Base-by-base conservation (phyloP, 2,113 vertebrate genomes). In the Hemiscyllium ocellatum region DNA sequence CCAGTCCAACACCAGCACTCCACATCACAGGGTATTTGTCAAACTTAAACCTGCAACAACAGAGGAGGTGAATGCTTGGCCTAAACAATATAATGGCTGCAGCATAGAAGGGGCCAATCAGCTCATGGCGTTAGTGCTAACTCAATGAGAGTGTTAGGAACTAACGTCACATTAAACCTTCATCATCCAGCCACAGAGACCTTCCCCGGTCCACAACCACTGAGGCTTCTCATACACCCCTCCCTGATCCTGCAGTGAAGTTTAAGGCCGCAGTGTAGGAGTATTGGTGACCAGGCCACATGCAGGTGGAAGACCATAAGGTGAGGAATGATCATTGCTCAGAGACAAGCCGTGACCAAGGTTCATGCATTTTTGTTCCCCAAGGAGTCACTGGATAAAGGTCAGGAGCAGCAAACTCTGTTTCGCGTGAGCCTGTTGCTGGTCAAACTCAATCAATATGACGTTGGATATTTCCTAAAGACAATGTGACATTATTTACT, bases 401-500 rank as follows among this genome's bases (percentile, higher is more conserved):
- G 26, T 37, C 56, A 33, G 87, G 26, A 90, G 47, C 47, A 29
- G 26, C 52, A 89, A 33, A 13, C 86, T 72, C 70, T 33, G 3
- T 76, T 76, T 33, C 33, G 24, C 8, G 29, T 76, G 29, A 76
- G 56, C 1, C 0, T 7, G 7, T 65, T 93, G 29, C 33, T 20
- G 3, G 13, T 93, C 42, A 94, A 94, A 47, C n/a, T 66, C 37
- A 66, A 4, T 94, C 66, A 26, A n/a, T 72, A 26, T 26, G 42
- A n/a, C 5, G 72, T 95, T 96, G 56, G 56, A 61, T 61, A 61
- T 61, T 61, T 61, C 12, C 56, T 61, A 7, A 61, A 61, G 56
- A 10, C 56, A 61, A n/a, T 72, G 42, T 26, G 42, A 76, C 5
- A 33, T 95, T 96, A 69, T 95, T 96, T 96, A 96, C 96, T 96